These are phyloP conservation scores for Percopsis transmontana DNA, from an alignment of 2,113 vertebrate genomes.

Conservation along the genomic window DNA sequence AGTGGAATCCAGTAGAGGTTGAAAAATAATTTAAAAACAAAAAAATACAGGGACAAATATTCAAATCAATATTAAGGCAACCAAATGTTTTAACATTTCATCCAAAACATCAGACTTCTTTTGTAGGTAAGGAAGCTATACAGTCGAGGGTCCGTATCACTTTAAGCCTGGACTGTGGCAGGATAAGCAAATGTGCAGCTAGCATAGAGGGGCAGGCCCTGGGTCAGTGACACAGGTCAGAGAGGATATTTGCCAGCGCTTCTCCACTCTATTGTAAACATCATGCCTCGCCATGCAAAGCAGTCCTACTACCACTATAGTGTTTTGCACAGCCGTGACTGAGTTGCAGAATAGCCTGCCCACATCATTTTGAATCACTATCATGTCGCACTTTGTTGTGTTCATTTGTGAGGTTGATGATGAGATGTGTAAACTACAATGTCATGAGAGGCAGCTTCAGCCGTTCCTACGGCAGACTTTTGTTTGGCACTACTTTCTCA, in stretches of 20 bases:
- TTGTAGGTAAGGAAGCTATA: background rate
- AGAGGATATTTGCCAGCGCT: slow-evolving; percentile 43
- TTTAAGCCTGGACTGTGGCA: slow-evolving; percentile 29
- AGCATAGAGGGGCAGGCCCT: slow-evolving; percentile 6
- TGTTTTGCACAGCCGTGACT: slow-evolving; percentile 9
- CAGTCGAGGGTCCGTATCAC: too few species aligned
- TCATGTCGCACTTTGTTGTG: background rate
- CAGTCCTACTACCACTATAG: slow-evolving; percentile 53
- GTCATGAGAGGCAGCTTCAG: background rate
- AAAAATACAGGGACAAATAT: too few species aligned
- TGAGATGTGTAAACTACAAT: background rate
- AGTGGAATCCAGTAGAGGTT: too few species aligned
- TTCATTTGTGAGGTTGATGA: too few species aligned
- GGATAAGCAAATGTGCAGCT: slow-evolving; percentile 61
- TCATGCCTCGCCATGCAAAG: slow-evolving; percentile 69
- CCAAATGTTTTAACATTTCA: too few species aligned
- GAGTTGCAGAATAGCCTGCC: background rate
- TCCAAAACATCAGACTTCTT: background rate
- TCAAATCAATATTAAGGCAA: too few species aligned
- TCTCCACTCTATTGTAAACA: slow-evolving; percentile 58
- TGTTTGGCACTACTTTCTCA: slow-evolving; percentile 1
- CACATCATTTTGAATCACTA: background rate
- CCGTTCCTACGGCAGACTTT: background rate
- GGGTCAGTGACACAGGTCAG: slow-evolving; percentile 47
- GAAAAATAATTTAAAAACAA: too few species aligned